These are phyloP conservation scores for Glaucomys volans DNA, from an alignment of 2,113 vertebrate genomes.

Conservation along the genomic window DNA sequence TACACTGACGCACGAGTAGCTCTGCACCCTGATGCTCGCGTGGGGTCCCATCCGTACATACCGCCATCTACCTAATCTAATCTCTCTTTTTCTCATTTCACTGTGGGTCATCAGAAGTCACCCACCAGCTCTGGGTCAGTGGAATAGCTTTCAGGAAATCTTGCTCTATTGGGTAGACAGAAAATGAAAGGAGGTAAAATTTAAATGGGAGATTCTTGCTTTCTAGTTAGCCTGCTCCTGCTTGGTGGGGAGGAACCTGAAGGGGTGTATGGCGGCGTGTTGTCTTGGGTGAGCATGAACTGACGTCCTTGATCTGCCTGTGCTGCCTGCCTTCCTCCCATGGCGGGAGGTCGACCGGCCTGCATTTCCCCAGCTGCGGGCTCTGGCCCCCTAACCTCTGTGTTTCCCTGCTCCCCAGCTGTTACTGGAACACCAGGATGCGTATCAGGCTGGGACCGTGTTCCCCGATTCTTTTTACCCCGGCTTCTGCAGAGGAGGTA, in stretches of 20 bases:
- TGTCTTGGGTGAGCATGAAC: not conserved
- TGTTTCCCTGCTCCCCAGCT: constrained; percentile 78
- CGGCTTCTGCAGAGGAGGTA: constrained; percentile 86
- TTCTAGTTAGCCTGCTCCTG: not conserved
- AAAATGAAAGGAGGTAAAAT: not conserved
- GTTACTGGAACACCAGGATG: constrained; percentile 87
- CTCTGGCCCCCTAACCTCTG: not conserved
- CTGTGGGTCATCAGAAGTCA: not conserved
- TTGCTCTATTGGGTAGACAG: not conserved
- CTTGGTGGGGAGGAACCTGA: not conserved
- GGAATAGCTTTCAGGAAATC: not conserved
- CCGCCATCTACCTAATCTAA: accelerated
- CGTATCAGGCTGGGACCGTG: constrained; percentile 88
- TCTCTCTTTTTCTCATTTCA: not conserved
- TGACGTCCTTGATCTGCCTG: not conserved
- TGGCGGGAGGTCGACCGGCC: too few relatives aligned
- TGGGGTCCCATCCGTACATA: too few relatives aligned
- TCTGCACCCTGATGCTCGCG: too few relatives aligned
- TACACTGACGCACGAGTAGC: not conserved
- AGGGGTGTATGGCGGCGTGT: not conserved
- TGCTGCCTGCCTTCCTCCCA: not conserved
- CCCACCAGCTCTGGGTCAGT: not conserved
- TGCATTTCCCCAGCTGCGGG: too few relatives aligned
- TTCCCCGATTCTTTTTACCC: constrained; percentile 90
- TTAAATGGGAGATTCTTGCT: not conserved